Evolutionary conservation across 2,888 invertebrate genomes (phyloP).

Genomic region (Lamproptera curius): DNA sequence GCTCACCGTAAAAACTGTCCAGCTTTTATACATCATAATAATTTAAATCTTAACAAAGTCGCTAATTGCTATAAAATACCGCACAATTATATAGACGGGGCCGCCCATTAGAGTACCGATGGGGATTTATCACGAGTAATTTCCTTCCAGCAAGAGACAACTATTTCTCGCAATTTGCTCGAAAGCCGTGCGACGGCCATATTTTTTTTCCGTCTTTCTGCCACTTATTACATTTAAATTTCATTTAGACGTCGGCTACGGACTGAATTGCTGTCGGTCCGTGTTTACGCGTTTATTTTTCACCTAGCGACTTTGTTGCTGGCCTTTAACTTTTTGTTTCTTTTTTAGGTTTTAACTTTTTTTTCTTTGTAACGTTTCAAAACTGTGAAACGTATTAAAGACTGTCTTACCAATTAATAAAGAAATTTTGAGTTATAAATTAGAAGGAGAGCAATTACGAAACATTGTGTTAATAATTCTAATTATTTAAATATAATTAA

Average conservation of each 20-base stretch:
- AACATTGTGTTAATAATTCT: too few species aligned
- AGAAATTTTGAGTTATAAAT: too few species aligned
- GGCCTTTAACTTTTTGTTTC: too few species aligned
- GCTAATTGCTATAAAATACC: neutral
- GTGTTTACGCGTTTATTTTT: conserved; percentile 18
- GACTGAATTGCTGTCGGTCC: conserved; percentile 5
- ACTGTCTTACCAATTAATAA: too few species aligned
- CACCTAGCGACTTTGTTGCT: conserved; percentile 10
- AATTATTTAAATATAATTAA: too few species aligned
- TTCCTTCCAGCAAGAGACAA: conserved; percentile 12
- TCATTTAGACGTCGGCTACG: conserved; percentile 25
- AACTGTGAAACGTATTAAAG: too few species aligned
- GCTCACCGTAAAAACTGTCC: too few species aligned
- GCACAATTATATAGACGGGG: neutral
- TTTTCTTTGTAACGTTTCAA: too few species aligned
- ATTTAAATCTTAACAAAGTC: too few species aligned
- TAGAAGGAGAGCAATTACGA: too few species aligned
- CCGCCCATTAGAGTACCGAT: neutral
- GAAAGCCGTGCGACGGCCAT: conserved; percentile 17
- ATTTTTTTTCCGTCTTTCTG: conserved; percentile 22
- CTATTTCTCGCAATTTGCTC: conserved; percentile 27
- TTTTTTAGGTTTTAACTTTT: too few species aligned
- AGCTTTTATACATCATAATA: neutral
- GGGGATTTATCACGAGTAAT: conserved; percentile 12
- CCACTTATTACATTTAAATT: conserved; percentile 31